A percentile compares a stretch with the other conserved stretches of the same genome.
phyloP scores from a whole-genome alignment of 2,797 vertebrate genomes.

The Buceros bicornis region DNA sequence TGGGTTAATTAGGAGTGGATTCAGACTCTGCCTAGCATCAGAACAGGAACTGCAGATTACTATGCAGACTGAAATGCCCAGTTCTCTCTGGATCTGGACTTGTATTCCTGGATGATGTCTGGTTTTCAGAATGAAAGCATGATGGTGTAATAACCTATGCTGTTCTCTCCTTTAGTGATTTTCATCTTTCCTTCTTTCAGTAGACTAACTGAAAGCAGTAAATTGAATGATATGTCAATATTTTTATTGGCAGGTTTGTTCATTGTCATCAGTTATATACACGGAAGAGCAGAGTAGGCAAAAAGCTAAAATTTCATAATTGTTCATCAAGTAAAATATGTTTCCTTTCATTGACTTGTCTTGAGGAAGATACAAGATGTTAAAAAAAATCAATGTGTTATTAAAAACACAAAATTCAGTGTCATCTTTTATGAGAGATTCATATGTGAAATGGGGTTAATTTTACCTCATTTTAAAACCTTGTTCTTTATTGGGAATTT shows the following conservation, averaged over 20 bases:
- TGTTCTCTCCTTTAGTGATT: neutral
- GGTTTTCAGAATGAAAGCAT: neutral
- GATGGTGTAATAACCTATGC: neutral
- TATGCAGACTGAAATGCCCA: neutral
- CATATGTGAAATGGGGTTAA: neutral
- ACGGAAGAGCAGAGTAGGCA: neutral
- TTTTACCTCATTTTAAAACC: neutral
- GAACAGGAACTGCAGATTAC: neutral
- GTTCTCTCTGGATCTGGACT: neutral
- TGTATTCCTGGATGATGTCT: neutral
- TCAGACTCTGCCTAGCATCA: neutral
- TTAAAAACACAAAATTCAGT: neutral
- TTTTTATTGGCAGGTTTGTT: slow-evolving; percentile 14
- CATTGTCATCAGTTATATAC: neutral
- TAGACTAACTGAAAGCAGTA: neutral
- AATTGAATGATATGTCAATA: slow-evolving; percentile 1
- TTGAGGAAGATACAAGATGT: neutral
- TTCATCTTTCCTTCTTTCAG: neutral
- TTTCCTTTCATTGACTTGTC: neutral
- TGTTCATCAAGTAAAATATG: neutral
- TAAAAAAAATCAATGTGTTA: neutral
- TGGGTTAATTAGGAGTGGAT: neutral
- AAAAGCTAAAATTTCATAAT: neutral
- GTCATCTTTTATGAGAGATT: neutral
- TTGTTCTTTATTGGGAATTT: neutral